Percentiles rank a stretch among this genome's conserved stretches.
phyloP scores from a whole-genome alignment of 2,888 invertebrate species.

The Sycophila texana region DNA sequence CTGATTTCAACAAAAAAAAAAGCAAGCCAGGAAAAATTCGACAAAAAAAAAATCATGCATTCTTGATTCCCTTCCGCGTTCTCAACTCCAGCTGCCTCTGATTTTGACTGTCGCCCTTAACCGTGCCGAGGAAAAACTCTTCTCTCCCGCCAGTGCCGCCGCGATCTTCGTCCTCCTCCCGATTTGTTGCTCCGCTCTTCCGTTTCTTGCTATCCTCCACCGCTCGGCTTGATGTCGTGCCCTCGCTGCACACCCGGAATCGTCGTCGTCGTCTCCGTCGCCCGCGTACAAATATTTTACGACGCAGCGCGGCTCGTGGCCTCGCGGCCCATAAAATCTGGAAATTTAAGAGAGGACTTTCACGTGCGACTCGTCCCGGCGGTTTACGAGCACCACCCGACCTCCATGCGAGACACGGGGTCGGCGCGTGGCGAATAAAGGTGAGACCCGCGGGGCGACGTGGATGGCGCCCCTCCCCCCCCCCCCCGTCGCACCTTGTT shows the following conservation, averaged over 20 bases:
- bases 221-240: neutral
- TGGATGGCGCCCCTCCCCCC: neutral
- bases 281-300: conserved; percentile 65
- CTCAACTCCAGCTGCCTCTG: neutral
- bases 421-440: neutral
- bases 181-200: neutral
- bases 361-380: conserved; percentile 36
- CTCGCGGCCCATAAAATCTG: conserved; percentile 65
- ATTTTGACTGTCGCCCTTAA: conserved; percentile 3
- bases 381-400: neutral
- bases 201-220: neutral
- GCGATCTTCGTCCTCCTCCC: neutral
- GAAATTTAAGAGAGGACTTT: conserved; percentile 64
- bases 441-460: neutral
- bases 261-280: neutral
- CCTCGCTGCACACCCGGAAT: too few relatives aligned
- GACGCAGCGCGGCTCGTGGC: conserved; percentile 58
- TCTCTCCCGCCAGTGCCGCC: neutral
- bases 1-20: too few relatives aligned
- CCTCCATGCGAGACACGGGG: conserved; percentile 11
- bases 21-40: neutral
- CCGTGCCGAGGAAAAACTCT: conserved; percentile 1
- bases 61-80: neutral
- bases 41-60: conserved; percentile 10
- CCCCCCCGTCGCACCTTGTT: conserved; percentile 12